Conservation (phyloP, 2,888 invertebrate genomes). For the Ennomos erosarius region DNA sequence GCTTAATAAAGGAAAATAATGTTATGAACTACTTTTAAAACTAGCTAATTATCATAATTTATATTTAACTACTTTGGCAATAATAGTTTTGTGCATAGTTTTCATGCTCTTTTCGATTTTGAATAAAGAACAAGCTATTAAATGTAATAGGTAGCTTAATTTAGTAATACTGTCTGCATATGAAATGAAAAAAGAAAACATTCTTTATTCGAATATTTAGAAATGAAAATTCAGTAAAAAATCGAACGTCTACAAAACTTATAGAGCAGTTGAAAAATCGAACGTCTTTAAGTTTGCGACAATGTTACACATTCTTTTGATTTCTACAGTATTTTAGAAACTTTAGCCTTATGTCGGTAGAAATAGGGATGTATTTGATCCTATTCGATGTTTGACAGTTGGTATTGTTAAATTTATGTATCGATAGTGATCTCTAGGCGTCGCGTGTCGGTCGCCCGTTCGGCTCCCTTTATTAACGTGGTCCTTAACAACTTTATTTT, state of each 20-base stretch:
- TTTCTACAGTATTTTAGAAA: constrained; percentile 15
- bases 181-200: constrained; percentile 27
- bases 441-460: constrained; percentile 69
- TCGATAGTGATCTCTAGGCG: constrained; percentile 69
- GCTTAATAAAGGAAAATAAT: constrained; percentile 22
- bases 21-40: no score
- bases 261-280: constrained; percentile 57
- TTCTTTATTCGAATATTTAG: constrained; percentile 15
- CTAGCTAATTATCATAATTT: no score
- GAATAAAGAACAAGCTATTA: neutral
- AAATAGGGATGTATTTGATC: constrained; percentile 51
- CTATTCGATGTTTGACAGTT: constrained; percentile 47
- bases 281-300: constrained; percentile 54
- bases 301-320: constrained; percentile 35
- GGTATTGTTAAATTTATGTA: constrained; percentile 60
- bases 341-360: constrained; percentile 31
- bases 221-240: constrained; percentile 20
- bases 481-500: constrained; percentile 77
- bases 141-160: no score
- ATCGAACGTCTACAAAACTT: constrained; percentile 28
- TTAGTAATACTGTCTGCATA: neutral
- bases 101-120: neutral
- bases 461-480: constrained; percentile 56
- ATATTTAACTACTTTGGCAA: no score
- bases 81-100: no score